Conservation (phyloP, 2,797 vertebrate genomes). For the Clarias pachynema region DNA sequence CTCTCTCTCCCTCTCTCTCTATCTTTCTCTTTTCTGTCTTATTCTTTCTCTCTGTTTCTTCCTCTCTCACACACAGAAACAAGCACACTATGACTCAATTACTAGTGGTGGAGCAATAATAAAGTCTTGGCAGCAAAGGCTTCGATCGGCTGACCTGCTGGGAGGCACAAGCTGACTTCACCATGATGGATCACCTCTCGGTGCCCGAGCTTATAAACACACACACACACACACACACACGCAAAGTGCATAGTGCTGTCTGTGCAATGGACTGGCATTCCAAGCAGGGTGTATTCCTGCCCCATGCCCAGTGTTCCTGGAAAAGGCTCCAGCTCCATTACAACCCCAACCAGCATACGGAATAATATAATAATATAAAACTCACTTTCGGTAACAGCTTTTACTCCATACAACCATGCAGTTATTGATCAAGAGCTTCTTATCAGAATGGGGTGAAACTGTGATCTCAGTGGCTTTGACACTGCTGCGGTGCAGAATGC, state of each 20-base stretch:
- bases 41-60: background rate
- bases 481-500: background rate
- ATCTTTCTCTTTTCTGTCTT: background rate
- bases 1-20: conserved; percentile 21
- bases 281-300: background rate
- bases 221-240: conserved; percentile 41
- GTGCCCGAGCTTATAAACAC: conserved; percentile 45
- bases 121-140: conserved; percentile 75
- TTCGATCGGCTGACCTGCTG: conserved; percentile 82
- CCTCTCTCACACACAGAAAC: conserved; percentile 36
- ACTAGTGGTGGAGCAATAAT: conserved; percentile 83
- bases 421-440: background rate
- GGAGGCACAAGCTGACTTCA: conserved; percentile 75
- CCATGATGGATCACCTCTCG: conserved; percentile 79
- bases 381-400: background rate
- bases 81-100: conserved; percentile 74
- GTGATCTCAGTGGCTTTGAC: no score
- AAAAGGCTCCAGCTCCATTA: background rate
- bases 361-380: background rate
- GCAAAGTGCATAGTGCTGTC: conserved; percentile 11
- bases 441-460: background rate
- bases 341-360: background rate
- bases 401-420: background rate
- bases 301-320: background rate
- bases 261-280: background rate